A percentile compares a stretch with the other conserved stretches of the same genome.
These are phyloP conservation scores for Forbesichthys papilliferus DNA, from an alignment of 2,113 vertebrate genomes.

Conservation along the genomic window DNA sequence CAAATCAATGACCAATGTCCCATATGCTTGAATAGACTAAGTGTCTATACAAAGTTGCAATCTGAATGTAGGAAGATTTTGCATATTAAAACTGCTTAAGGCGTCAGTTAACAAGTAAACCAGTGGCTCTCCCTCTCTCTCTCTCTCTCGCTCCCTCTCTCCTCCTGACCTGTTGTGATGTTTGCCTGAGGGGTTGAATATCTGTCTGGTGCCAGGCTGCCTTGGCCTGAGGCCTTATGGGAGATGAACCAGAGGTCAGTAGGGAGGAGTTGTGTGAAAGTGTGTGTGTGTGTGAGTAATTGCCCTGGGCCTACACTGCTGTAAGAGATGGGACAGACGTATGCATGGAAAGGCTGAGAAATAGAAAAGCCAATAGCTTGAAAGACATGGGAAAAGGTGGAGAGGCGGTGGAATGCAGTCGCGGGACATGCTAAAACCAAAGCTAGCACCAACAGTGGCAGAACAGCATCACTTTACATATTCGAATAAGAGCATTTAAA, in stretches of 20 bases:
- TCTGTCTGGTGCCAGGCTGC: constrained; percentile 82
- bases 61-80: background rate
- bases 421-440: constrained; percentile 24
- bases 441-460: constrained; percentile 8
- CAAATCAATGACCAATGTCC: constrained; percentile 27
- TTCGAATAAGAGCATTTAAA: background rate
- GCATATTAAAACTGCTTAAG: constrained; percentile 6
- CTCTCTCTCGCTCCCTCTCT: background rate
- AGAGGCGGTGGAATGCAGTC: constrained; percentile 10
- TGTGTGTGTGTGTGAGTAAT: constrained; percentile 12
- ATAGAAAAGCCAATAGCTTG: constrained; percentile 7
- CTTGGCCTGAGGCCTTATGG: constrained; percentile 73
- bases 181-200: constrained; percentile 75
- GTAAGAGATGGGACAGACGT: constrained; percentile 9
- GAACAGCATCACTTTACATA: constrained; percentile 3
- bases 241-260: constrained; percentile 76
- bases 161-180: constrained; percentile 68
- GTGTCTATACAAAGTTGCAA: constrained; percentile 17
- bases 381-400: constrained; percentile 13
- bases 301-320: constrained; percentile 16
- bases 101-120: constrained; percentile 41
- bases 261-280: constrained; percentile 19
- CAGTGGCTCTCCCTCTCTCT: constrained; percentile 28
- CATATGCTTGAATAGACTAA: constrained; percentile 22
- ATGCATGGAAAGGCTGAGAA: constrained; percentile 11